phyloP scores from a whole-genome alignment of 1,140 invertebrate genomes.

The Drosophila pallidifrons region DNA sequence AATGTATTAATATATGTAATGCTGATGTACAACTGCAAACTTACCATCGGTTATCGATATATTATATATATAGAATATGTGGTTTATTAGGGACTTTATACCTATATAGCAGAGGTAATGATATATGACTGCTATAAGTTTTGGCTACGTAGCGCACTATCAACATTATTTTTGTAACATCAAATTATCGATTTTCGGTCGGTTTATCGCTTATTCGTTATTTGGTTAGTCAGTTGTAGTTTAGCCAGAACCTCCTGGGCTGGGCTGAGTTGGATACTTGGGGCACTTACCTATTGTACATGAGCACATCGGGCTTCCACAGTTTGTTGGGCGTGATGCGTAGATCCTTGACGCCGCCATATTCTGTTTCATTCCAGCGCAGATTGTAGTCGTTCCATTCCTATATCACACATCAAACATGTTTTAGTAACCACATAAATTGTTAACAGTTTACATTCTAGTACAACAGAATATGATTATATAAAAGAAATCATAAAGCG shows the following conservation, averaged over 20 bases:
- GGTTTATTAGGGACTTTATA: conserved; percentile 1
- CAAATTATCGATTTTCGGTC: conserved; percentile 23
- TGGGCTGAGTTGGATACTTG: conserved; percentile 29
- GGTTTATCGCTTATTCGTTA: conserved; percentile 29
- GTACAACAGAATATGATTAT: conserved; percentile 30
- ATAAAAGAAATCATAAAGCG: conserved; percentile 67
- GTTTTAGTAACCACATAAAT: conserved; percentile 32
- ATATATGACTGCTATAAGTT: conserved; percentile 23
- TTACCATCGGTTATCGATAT: conserved; percentile 50
- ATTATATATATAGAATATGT: conserved; percentile 16
- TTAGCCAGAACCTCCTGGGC: not conserved
- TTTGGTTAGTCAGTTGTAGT: conserved; percentile 12
- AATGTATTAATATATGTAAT: not conserved
- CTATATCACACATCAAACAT: conserved; percentile 85
- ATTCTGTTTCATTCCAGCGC: conserved; percentile 97
- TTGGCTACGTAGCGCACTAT: conserved; percentile 50
- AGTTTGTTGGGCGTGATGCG: conserved; percentile 97
- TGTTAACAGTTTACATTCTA: conserved; percentile 24
- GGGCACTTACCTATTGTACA: conserved; percentile 97
- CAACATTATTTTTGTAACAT: conserved; percentile 12
- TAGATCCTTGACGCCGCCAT: conserved; percentile 96
- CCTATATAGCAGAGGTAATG: conserved; percentile 19
- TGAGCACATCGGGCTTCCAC: conserved; percentile 99
- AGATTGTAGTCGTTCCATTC: conserved; percentile 99
- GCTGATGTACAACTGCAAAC: conserved; percentile 13